Conservation (phyloP, 2,113 vertebrate genomes). For the Chaetura pelagica region DNA sequence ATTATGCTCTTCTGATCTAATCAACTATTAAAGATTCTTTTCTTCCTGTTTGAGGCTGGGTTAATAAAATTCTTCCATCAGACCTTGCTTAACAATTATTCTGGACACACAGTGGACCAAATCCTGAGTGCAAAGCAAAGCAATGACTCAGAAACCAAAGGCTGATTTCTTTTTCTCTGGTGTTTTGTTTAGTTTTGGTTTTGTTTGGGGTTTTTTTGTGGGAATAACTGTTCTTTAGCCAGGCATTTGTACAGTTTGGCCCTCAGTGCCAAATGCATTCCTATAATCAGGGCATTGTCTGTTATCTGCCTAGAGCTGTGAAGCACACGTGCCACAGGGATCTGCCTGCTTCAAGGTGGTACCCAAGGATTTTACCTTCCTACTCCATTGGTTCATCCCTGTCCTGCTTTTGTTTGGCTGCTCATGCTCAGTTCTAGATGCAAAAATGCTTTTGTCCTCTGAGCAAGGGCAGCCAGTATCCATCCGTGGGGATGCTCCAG, state of each 20-base stretch:
- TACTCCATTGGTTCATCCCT: neutral
- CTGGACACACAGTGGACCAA: conserved; percentile 2
- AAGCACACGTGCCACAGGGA: neutral
- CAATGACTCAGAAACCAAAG: neutral
- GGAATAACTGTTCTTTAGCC: neutral
- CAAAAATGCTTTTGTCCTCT: neutral
- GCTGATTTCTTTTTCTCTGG: neutral
- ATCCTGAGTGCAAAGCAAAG: neutral
- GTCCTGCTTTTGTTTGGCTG: neutral
- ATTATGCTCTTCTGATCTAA: conserved; percentile 30
- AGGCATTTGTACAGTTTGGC: neutral
- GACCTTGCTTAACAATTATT: conserved; percentile 51
- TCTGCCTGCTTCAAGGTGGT: neutral
- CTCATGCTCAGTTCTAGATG: neutral
- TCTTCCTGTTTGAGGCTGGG: neutral
- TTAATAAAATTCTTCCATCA: conserved; percentile 43
- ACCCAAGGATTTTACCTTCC: neutral
- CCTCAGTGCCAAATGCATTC: neutral
- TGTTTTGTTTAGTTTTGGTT: neutral
- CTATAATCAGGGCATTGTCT: neutral
- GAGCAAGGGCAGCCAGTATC: neutral
- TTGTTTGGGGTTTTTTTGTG: neutral
- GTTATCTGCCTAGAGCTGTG: neutral
- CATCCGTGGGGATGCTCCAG: neutral
- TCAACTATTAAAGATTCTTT: conserved; percentile 21